A percentile compares a stretch with the other conserved stretches of the same genome.
Evolutionary conservation across 1,140 invertebrate species (phyloP).

Genomic region (Lanistes nyassanus): DNA sequence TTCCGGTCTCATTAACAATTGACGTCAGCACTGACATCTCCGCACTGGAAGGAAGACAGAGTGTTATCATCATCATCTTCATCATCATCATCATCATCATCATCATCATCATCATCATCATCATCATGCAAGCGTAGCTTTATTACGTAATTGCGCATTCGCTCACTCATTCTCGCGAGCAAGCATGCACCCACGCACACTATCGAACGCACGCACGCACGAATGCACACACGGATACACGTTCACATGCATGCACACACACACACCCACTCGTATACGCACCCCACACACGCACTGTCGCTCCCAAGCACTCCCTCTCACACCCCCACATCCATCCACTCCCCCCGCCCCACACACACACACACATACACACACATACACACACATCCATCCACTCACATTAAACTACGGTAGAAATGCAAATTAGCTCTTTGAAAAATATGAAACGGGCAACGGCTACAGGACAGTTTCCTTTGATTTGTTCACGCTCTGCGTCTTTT

Average conservation of each 20-base stretch:
- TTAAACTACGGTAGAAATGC: background rate
- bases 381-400: background rate
- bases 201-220: background rate
- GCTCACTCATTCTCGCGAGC: background rate
- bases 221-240: slow-evolving; percentile 3
- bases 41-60: too few relatives aligned
- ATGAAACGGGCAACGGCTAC: background rate
- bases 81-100: too few relatives aligned
- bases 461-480: too few relatives aligned
- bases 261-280: slow-evolving; percentile 7
- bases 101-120: too few relatives aligned
- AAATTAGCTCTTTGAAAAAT: background rate
- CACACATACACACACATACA: slow-evolving; percentile 10
- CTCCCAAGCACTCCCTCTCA: background rate
- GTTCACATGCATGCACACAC: slow-evolving; percentile 1
- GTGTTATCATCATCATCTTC: too few relatives aligned
- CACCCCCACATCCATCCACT: background rate
- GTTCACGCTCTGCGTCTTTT: too few relatives aligned
- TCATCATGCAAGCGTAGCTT: too few relatives aligned
- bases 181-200: background rate
- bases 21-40: too few relatives aligned
- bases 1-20: too few relatives aligned
- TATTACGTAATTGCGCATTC: too few relatives aligned
- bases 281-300: background rate
- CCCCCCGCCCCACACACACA: slow-evolving; percentile 12